phyloP scores from a whole-genome alignment of 2,888 invertebrate species.

The Minunthozetes semirufus region DNA sequence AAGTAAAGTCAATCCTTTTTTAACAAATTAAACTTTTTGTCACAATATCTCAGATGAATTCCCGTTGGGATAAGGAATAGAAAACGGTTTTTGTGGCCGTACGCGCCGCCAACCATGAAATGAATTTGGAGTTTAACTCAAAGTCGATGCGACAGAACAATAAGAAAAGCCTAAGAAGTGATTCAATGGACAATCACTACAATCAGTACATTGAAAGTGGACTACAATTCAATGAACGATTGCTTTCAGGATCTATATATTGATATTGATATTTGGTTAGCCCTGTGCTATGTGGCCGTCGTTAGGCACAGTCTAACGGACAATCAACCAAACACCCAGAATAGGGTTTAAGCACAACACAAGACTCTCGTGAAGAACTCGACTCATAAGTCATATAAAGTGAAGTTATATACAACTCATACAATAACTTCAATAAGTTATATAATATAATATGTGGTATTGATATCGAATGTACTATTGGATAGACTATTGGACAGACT shows the following conservation, averaged over 20 bases:
- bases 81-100: slow-evolving; percentile 12
- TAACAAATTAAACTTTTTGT: neutral
- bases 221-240: slow-evolving; percentile 15
- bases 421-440: neutral
- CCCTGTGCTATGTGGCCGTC: too few species aligned
- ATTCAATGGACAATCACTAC: slow-evolving; percentile 15
- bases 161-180: neutral
- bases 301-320: neutral
- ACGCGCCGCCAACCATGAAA: slow-evolving; percentile 23
- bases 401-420: neutral
- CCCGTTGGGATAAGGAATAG: slow-evolving; percentile 4
- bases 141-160: slow-evolving; percentile 5
- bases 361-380: neutral
- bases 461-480: neutral
- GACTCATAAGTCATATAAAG: neutral
- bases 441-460: slow-evolving; percentile 3
- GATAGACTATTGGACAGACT: too few species aligned
- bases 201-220: too few species aligned
- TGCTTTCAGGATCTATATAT: neutral
- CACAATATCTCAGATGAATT: neutral
- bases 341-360: neutral
- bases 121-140: slow-evolving; percentile 24
- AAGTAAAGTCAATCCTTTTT: neutral
- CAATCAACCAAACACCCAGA: neutral
- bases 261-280: slow-evolving; percentile 1